A percentile compares a stretch with the other conserved stretches of the same genome.
These are phyloP conservation scores for Heteromormyrus szaboi DNA, from an alignment of 2,797 vertebrate species.

Conservation along the genomic window DNA sequence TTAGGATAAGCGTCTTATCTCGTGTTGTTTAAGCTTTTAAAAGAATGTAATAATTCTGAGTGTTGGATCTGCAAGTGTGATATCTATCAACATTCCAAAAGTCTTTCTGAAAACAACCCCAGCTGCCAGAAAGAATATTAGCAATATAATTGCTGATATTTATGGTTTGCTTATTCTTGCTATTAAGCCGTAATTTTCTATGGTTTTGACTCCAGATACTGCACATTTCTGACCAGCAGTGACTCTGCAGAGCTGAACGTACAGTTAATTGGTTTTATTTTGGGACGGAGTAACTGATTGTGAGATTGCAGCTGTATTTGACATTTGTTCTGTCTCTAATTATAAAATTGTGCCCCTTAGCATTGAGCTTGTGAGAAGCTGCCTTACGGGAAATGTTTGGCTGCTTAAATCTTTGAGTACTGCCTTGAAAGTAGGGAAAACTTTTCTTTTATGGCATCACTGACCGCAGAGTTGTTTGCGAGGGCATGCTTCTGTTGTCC, in stretches of 20 bases:
- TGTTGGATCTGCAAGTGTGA: neutral
- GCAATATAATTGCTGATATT: neutral
- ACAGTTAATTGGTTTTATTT: slow-evolving; percentile 9
- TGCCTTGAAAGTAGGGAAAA: neutral
- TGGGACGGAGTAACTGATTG: neutral
- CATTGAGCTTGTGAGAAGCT: neutral
- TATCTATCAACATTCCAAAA: neutral
- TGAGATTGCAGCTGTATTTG: neutral
- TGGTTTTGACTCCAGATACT: neutral
- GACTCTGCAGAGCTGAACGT: neutral
- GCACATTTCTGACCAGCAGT: neutral
- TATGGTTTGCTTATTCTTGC: neutral
- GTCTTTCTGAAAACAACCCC: neutral
- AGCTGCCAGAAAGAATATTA: neutral
- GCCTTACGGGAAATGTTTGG: neutral
- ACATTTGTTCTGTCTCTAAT: neutral
- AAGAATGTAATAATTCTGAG: neutral
- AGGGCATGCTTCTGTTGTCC: neutral
- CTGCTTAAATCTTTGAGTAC: neutral
- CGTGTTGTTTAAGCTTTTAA: neutral
- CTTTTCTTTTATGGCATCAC: neutral
- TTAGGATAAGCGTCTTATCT: neutral
- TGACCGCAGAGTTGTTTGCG: neutral
- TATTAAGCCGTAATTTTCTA: neutral
- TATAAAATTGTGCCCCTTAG: neutral